Conservation (phyloP, 2,797 vertebrate genomes). For the Chaenodraco wilsoni region DNA sequence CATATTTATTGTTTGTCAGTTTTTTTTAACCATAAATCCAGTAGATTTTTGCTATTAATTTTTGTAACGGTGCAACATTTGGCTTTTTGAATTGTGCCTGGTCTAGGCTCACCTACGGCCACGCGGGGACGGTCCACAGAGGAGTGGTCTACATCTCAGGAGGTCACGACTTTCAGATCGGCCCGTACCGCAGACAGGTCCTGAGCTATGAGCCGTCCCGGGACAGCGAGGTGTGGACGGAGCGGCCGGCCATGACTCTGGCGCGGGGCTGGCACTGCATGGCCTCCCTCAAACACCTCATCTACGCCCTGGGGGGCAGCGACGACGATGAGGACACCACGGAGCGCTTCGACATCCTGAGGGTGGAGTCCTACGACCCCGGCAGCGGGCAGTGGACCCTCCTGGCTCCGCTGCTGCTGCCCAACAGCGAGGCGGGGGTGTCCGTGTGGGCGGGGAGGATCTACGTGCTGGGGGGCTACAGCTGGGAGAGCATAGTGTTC, state of each 20-base stretch:
- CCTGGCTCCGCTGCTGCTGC: constrained; percentile 86
- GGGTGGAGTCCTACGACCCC: constrained; percentile 91
- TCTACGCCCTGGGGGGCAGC: constrained; percentile 93
- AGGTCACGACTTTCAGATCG: constrained; percentile 94
- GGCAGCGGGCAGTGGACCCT: constrained; percentile 91
- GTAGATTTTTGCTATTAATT: not conserved
- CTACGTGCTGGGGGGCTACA: constrained; percentile 95
- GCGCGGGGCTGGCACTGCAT: constrained; percentile 97
- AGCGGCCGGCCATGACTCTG: constrained; percentile 88
- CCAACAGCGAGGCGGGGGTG: constrained; percentile 93
- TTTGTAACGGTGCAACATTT: not conserved
- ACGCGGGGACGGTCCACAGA: constrained; percentile 91
- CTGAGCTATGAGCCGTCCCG: constrained; percentile 88
- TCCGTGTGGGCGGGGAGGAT: constrained; percentile 89
- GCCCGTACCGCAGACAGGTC: constrained; percentile 91
- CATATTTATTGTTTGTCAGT: no score
- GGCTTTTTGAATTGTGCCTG: not conserved
- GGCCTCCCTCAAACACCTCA: constrained; percentile 89
- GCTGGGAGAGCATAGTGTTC: constrained; percentile 93
- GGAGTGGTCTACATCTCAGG: constrained; percentile 93
- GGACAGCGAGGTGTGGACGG: constrained; percentile 83
- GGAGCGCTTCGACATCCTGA: constrained; percentile 93
- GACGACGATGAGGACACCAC: constrained; percentile 91
- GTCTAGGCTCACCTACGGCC: constrained; percentile 91
- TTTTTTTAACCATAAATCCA: no score